A percentile compares a stretch with the other conserved stretches of the same genome.
Evolutionary conservation across 1,140 invertebrate genomes (phyloP).

Genomic region (Orius insidiosus): DNA sequence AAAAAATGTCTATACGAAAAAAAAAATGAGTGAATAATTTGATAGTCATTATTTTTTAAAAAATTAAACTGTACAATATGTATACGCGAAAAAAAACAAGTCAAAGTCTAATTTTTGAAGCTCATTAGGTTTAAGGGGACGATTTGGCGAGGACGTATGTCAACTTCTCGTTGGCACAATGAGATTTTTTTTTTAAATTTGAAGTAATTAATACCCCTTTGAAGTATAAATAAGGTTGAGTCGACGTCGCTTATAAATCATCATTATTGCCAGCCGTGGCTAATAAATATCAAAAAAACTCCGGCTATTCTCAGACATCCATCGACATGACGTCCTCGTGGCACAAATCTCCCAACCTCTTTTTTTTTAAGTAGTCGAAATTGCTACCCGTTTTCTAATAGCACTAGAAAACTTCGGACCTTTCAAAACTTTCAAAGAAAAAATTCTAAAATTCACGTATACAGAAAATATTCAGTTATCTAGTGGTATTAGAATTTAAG

Average conservation of each 20-base stretch:
- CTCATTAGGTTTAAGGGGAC: conserved; percentile 12
- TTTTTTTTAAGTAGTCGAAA: neutral
- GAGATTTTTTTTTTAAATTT: neutral
- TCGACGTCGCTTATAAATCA: conserved; percentile 9
- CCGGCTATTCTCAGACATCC: conserved; percentile 12
- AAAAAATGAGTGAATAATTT: conserved; percentile 1
- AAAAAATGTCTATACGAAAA: conserved; percentile 6
- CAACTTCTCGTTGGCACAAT: conserved; percentile 4
- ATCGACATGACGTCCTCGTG: conserved; percentile 4
- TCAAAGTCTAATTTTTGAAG: conserved; percentile 17
- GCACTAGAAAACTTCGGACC: conserved; percentile 6
- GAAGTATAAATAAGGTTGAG: neutral
- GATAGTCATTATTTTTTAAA: conserved; percentile 19
- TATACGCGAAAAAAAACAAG: conserved; percentile 18
- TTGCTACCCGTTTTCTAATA: conserved; percentile 8
- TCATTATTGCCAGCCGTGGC: conserved; percentile 11
- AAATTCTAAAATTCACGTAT: conserved; percentile 5
- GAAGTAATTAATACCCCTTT: neutral
- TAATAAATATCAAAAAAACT: conserved; percentile 11
- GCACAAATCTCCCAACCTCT: neutral
- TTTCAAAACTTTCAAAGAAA: neutral
- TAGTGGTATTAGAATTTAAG: conserved; percentile 17
- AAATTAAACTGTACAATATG: conserved; percentile 17
- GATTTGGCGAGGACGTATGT: neutral
- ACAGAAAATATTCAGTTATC: conserved; percentile 14